Base-by-base conservation (phyloP, 2,888 invertebrate genomes). In the Ormia ochracea region DNA sequence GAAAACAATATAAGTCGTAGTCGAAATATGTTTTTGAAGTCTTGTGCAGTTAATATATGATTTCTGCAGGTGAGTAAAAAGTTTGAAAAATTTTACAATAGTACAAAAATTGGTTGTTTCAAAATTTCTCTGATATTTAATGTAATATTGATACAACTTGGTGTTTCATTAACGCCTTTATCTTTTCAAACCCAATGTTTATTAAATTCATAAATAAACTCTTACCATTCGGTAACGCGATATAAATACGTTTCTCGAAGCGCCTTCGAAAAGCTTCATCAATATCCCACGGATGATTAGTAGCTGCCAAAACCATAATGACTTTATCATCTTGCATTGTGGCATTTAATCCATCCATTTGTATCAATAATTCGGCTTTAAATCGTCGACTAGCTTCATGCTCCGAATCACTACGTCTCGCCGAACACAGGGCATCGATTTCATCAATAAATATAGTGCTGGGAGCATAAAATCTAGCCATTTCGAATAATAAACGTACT, bases 211-310 rank as follows among this genome's bases (percentile, higher is more conserved):
- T n/a, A n/a, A n/a, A n/a, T n/a, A n/a, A n/a, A n/a, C n/a, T 21
- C 83, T 86, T 87, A 93, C 93, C 93, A 87, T 93, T 94, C 38
- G 97, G 97, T 72, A 97, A 91, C 21, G 96, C 95, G 84, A 97
- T 95, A 88, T 96, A 96, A 83, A 97, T 95, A 82, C 96, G 91
- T 89, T 97, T 97, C 86, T 97, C 96, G 82, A 97, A 93, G 58
- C 97, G 91, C 83, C 97, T 91, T 31, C 96, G 91, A 84, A 97
- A 93, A 0, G 96, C 96, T 85, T 96, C 96, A 86, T 96, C 96
- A 82, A 97, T 93, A 86, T 96, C 96, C 96, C 96, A 96, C 0
- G 97, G 96, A 87, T 96, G 96, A 89, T 97, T 97, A 0, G 96
- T 97, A 5, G 97, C 96, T 0, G 96, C 96, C 82, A 97, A 88